Base-by-base conservation (phyloP, 2,113 vertebrate species). In the Ia io region DNA sequence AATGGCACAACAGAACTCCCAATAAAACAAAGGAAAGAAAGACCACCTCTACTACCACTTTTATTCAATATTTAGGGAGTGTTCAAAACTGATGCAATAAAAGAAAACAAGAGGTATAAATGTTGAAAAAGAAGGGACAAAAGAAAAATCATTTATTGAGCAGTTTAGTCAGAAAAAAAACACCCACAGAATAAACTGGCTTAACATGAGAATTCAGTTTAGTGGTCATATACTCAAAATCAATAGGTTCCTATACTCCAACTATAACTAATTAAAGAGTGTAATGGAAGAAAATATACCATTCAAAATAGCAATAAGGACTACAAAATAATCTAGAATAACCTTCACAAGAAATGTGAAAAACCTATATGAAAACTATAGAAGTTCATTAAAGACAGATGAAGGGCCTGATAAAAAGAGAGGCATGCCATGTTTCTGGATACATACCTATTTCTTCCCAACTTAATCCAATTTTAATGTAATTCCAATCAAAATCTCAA, bases 241-340 rank as follows among this genome's bases (percentile, higher is more conserved):
- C 78, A 94, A 28, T 51, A 93, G 8, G 18, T 44, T 88, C 23
- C 65, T 77, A 84, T 35, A 63, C 17, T 76, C n/a, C 6, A 95
- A 90, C 6, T 87, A 23, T 61, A 90, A 73, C 42, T 84, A 92
- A 85, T 49, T 83, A 79, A 18, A 35, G 79, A 44, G 59, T 59
- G 28, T 84, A 90, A 84, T 28, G 10, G 42, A 93, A 93, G 61
- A 93, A 93, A 92, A 93, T 30, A 88, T 17, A 71, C 9, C 90
- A 91, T 56, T 87, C 49, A 84, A 7, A 1, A 73, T 1, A 82
- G 23, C 47, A 77, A 2, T 63, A 67, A 94, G 14, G 84, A 78
- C 47, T 73, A 73, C n/a, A 74, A 92, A 93, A 73, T 44, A 92
- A 67, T 67, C 40, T 53, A 10, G 25, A 92, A 84, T 76, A 82